Base-by-base conservation (phyloP, 2,797 vertebrate genomes). In the Brachymystax lenok region DNA sequence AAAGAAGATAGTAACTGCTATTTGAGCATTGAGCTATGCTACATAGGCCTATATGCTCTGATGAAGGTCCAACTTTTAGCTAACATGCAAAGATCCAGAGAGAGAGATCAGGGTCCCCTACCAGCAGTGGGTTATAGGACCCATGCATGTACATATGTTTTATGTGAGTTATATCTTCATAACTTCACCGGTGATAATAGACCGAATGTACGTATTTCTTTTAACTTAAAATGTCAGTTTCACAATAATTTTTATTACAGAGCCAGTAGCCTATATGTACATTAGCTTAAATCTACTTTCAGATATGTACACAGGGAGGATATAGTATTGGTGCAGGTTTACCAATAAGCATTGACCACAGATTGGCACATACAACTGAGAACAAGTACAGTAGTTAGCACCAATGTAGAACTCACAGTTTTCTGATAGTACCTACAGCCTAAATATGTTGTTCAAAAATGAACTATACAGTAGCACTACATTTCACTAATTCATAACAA, bases 291-390 rank as follows among this genome's bases (percentile, higher is more conserved):
- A 88, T 90, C 73, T 81, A 75, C 28, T 69, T 74, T 52, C 54
- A 69, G 81, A 69, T 84, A 84, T 86, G 80, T 85, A 83, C 79
- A 90, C 67, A 84, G 50, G 5, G 27, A 84, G 71, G 30, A 75
- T 64, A 79, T 51, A 74, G 77, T 61, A 83, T 82, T 76, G 63
- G 66, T 33, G 66, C 78, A 82, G 77, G 85, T 79, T 79, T 21
- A 59, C 56, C 56, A 33, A 75, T 51, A 70, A 78, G 82, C 76
- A 76, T 52, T 74, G 21, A 84, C 76, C 82, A 87, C 76, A 84
- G 83, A 76, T 89, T 92, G 90, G 88, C 91, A 92, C 89, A 84
- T 79, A 78, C 56, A 61, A 61, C 64, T 80, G 82, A 86, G 76
- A 89, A 86, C 77, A 88, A 59, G 70, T 79, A 84, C 70, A 82